These are phyloP conservation scores for Leuctra nigra DNA, from an alignment of 2,888 invertebrate species.

Conservation along the genomic window DNA sequence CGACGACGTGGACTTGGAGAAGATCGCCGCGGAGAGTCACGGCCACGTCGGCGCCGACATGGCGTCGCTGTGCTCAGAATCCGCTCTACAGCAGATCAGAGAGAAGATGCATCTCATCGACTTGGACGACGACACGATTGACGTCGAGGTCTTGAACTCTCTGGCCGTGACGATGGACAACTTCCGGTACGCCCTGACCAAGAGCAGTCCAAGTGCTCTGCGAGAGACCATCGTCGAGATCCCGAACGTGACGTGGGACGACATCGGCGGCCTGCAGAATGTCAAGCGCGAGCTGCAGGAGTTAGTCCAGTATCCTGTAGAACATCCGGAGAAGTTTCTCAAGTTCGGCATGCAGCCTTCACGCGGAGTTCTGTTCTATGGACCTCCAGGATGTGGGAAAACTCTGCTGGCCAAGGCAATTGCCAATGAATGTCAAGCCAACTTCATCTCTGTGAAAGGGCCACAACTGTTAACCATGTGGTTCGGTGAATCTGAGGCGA, in stretches of 20 bases:
- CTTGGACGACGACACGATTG: constrained; percentile 98
- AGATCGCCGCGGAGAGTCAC: constrained; percentile 96
- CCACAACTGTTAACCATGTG: constrained; percentile 97
- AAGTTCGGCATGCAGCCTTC: constrained; percentile 99
- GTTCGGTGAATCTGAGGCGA: constrained; percentile 99
- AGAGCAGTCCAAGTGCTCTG: constrained; percentile 96
- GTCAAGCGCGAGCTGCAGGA: constrained; percentile 98
- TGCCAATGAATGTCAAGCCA: constrained; percentile 99
- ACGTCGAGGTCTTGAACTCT: constrained; percentile 91
- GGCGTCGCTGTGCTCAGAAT: constrained; percentile 97
- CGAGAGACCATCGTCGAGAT: constrained; percentile 99
- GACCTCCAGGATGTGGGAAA: constrained; percentile 97
- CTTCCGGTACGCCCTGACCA: constrained; percentile 98
- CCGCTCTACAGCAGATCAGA: constrained; percentile 97
- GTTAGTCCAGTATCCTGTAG: constrained; percentile 97
- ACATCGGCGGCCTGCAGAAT: constrained; percentile 94
- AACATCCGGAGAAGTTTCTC: constrained; percentile 99
- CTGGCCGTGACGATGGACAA: constrained; percentile 99
- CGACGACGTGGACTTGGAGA: constrained; percentile 97
- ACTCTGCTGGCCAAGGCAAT: constrained; percentile 93
- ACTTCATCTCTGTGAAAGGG: constrained; percentile 98
- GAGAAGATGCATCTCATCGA: constrained; percentile 99
- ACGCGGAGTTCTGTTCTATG: constrained; percentile 96
- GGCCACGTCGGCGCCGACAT: constrained; percentile 99
- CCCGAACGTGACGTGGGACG: constrained; percentile 95